Conservation (phyloP, 2,113 vertebrate species). For the Lycaon pictus region DNA sequence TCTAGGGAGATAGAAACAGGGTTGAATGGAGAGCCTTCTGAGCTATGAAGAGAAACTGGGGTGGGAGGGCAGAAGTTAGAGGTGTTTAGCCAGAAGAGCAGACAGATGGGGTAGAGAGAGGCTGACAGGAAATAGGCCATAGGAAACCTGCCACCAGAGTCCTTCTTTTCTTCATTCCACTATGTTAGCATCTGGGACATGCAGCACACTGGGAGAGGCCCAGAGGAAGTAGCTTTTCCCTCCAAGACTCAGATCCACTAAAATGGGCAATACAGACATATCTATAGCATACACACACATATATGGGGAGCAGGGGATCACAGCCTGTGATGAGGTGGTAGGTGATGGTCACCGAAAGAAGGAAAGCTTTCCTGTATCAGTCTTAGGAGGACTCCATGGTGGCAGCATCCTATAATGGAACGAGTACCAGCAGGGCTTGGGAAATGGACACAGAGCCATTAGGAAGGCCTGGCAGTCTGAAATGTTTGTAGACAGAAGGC, state of each 20-base stretch:
- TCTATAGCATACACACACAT: not conserved
- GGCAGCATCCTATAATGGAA: not conserved
- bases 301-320: not conserved
- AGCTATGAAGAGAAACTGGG: not conserved
- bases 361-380: not conserved
- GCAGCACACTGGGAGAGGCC: not conserved
- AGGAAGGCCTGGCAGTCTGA: not conserved
- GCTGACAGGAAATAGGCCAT: not conserved
- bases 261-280: not conserved
- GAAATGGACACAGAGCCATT: not conserved
- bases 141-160: not conserved
- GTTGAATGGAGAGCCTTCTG: constrained; percentile 4
- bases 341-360: not conserved
- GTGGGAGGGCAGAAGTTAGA: not conserved
- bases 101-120: not conserved
- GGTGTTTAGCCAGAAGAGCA: not conserved
- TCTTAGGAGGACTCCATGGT: not conserved
- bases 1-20: constrained; percentile 87
- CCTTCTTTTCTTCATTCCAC: not conserved
- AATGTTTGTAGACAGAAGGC: constrained; percentile 35
- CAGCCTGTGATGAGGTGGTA: not conserved
- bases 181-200: not conserved
- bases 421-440: not conserved
- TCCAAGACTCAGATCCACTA: not conserved
- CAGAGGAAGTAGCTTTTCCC: not conserved